A percentile compares a stretch with the other conserved stretches of the same genome.
Conservation (phyloP, 2,797 vertebrate genomes). For the Semaprochilodus insignis region DNA sequence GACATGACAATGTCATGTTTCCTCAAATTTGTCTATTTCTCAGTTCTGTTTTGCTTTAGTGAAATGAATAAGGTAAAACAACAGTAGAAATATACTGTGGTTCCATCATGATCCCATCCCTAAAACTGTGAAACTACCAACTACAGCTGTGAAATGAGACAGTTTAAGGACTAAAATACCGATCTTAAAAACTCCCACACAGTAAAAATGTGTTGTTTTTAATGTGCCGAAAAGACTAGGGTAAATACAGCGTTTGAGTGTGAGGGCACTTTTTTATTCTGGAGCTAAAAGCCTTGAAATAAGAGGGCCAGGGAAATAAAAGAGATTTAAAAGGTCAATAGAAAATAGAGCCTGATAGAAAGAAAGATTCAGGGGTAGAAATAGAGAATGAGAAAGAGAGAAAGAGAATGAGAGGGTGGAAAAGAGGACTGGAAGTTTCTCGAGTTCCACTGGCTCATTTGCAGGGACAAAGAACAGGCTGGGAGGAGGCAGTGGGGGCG, state of each 20-base stretch:
- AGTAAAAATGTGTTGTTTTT: no score
- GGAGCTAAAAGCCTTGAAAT: constrained; percentile 36
- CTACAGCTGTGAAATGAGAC: no score
- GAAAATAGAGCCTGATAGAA: constrained; percentile 47
- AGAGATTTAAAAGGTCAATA: constrained; percentile 54
- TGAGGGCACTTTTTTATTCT: constrained; percentile 31
- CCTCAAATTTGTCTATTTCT: no score
- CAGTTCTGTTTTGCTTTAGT: no score
- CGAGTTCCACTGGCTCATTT: constrained; percentile 68
- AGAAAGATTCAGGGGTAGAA: constrained; percentile 51
- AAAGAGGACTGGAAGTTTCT: constrained; percentile 69
- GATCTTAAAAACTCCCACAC: no score
- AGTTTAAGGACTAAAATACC: no score
- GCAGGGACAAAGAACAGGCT: constrained; percentile 59
- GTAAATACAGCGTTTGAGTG: not conserved
- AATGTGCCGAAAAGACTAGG: not conserved
- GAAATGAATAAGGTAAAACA: no score
- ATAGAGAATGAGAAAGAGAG: constrained; percentile 39
- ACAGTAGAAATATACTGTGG: no score
- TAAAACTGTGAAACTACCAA: no score
- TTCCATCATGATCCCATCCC: no score
- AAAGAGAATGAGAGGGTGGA: constrained; percentile 58
- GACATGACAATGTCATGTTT: no score
- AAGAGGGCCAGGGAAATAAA: constrained; percentile 34
- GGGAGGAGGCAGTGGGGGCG: constrained; percentile 58